Base-by-base conservation (phyloP, 2,888 invertebrate species). In the Brenthis hecate region DNA sequence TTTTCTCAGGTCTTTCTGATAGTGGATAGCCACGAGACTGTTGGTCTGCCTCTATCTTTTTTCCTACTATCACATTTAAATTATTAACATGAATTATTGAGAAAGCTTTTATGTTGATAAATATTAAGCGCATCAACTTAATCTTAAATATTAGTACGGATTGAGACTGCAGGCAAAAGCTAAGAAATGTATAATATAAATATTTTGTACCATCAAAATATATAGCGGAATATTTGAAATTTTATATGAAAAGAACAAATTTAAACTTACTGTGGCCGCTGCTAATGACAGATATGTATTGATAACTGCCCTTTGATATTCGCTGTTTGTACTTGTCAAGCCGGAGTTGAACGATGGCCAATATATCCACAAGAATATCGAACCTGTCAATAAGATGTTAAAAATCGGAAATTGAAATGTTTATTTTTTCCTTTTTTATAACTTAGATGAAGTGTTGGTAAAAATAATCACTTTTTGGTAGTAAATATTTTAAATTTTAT, bases 321-420 rank as follows among this genome's bases (percentile, higher is more conserved):
- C 96, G 74, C 95, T 94, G 62, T 95, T 95, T 0, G 95, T 94
- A 1, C 92, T 93, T 36, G 96, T 94, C 65, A 97, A 94, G 0
- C 96, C 97, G 3, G 97, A 96, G 92, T 99, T 99, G 92, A 99
- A 99, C 71, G 98, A 98, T 0, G 99, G 99, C 99, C 99, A 99
- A 89, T 97, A 99, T 68, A 99, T 93, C 98, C 98, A 99, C 57
- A 99, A 93, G 87, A 99, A 99, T 66, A 98, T 89, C 1, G 98
- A 97, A 67, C 99, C 98, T 97, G 83, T 13, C 85, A 84, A 60
- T 43, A 43, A 28, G 58, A 60, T 50, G 28, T 32, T 43, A 11
- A 11, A 43, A 43, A 43, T 43, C 36, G 36, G 36, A 43, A 43
- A 43, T 43, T 43, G 36, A 36, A 36, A 11, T 11, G 36, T 8